Percentiles rank a stretch among this genome's conserved stretches.
Evolutionary conservation across 2,888 invertebrate genomes (phyloP).

Genomic region (Synergus itoensis): DNA sequence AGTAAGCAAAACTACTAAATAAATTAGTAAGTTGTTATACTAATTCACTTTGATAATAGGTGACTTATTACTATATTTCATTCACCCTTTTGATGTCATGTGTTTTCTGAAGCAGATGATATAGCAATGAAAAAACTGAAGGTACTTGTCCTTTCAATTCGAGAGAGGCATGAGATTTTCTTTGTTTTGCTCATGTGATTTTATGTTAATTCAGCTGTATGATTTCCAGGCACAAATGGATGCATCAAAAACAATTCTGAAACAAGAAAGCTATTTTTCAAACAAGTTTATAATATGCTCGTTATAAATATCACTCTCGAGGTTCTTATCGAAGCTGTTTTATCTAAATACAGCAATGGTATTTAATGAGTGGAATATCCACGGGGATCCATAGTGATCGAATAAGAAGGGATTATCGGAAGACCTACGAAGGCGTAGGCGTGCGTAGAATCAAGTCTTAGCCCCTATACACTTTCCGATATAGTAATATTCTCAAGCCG

Average conservation of each 20-base stretch:
- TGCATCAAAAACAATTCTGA: background rate
- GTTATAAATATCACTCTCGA: background rate
- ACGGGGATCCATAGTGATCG: conserved; percentile 19
- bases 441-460: conserved; percentile 49
- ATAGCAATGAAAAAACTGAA: too few relatives aligned
- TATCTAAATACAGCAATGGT: conserved; percentile 18
- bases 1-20: too few relatives aligned
- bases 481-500: conserved; percentile 60
- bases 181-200: too few relatives aligned
- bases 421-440: conserved; percentile 52
- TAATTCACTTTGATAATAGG: too few relatives aligned
- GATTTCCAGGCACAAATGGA: too few relatives aligned
- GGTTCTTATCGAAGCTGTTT: background rate
- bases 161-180: too few relatives aligned
- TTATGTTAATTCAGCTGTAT: too few relatives aligned
- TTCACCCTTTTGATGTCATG: too few relatives aligned
- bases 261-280: background rate
- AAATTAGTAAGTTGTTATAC: too few relatives aligned
- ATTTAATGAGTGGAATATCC: conserved; percentile 31
- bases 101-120: too few relatives aligned
- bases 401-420: conserved; percentile 44
- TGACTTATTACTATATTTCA: too few relatives aligned
- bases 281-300: background rate
- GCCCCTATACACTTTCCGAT: conserved; percentile 61
- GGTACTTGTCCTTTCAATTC: too few relatives aligned